Evolutionary conservation across 2,888 invertebrate genomes (phyloP), one percentile per base, ranked within the genome.

Genomic region (Scaptomyza flava): DNA sequence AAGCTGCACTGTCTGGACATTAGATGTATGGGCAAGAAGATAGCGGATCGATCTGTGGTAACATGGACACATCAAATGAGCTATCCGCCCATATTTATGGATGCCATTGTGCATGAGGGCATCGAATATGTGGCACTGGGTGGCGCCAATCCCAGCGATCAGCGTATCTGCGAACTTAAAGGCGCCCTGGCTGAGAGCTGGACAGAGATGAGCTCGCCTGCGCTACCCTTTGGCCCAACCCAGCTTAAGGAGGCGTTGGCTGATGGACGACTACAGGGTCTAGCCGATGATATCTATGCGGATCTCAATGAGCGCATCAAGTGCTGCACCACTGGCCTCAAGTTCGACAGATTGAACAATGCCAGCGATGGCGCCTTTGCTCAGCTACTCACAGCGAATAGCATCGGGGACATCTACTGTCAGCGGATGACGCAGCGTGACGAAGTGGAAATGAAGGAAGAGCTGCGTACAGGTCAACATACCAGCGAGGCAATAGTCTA

Each of bases 41-140:
- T 87, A 6, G 56, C 81, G 0, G 73, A 79, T 47, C 82, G 82
- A 0, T 9, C 82, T 0, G 72, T 91, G 0, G 76, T 87, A 17
- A 78, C 85, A 6, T 92, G 91, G 91, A 85, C 89, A 2, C 91
- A 92, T 77, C 91, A 90, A 63, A 78, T 91, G 86, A 71, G 54
- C 14, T 82, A 79, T 57, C 68, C 85, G 2, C 92, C 91, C 3
- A 61, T 82, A 0, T 87, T 91, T 51, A 68, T 92, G 63, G 87
- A 89, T 31, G 74, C 85, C 1, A 73, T 60, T 14, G 71, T 66
- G 0, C 31, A 70, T 9, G 71, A 81, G 0, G 78, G 83, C 59
- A 70, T 46, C 6, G 92, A 92, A 53, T 84, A 80, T 53, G 68
- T 92, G 3, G 82, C 85, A 0, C 33, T 90, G 8, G 72, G 87